Conservation (phyloP, 1,140 invertebrate genomes). For the Nasonia vitripennis region DNA sequence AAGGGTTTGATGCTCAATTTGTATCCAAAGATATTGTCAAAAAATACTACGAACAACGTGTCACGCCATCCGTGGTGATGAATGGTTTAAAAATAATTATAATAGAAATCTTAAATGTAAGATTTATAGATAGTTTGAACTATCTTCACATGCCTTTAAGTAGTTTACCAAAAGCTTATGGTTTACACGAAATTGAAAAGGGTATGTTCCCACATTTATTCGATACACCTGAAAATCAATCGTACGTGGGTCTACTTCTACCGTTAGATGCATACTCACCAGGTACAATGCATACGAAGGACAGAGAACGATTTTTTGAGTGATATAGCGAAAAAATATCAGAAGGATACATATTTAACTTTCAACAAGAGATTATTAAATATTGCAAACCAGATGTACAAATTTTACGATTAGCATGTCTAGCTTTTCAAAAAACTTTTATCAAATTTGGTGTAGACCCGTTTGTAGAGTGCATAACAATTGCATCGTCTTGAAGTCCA, state of each 20-base stretch:
- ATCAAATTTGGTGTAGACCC: too few relatives aligned
- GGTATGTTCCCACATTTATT: background rate
- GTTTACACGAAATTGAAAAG: background rate
- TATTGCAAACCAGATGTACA: too few relatives aligned
- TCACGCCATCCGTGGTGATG: background rate
- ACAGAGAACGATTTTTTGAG: background rate
- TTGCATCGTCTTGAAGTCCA: too few relatives aligned
- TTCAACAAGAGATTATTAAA: too few relatives aligned
- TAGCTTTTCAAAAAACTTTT: background rate
- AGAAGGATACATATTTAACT: background rate
- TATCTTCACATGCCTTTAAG: constrained; percentile 9
- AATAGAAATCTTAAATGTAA: too few relatives aligned
- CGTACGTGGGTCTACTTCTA: too few relatives aligned
- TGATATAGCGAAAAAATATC: background rate
- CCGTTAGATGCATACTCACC: background rate
- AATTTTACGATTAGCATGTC: too few relatives aligned
- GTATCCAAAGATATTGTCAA: background rate
- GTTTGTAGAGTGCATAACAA: too few relatives aligned
- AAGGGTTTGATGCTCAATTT: background rate
- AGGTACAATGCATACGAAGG: background rate
- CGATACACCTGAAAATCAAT: too few relatives aligned
- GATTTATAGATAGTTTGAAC: background rate
- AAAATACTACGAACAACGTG: background rate
- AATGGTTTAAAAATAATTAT: constrained; percentile 3
- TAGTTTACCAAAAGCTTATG: background rate